phyloP scores from a whole-genome alignment of 92 coral and sea anemone species.

The Heteractis magnifica region DNA sequence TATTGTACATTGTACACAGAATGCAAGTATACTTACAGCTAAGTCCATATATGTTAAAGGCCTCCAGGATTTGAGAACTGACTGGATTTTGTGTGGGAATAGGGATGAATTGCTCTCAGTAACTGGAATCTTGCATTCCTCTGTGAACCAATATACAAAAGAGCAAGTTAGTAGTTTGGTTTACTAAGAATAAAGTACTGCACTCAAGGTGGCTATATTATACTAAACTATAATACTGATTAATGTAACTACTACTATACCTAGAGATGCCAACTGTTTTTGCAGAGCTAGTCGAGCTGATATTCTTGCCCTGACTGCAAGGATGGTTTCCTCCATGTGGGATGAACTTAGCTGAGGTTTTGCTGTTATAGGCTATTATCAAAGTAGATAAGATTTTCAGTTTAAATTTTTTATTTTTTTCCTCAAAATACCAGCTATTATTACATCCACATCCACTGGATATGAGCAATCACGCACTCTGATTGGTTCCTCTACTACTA shows the following conservation, averaged over 20 bases:
- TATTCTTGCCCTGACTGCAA: conserved; percentile 77
- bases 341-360: conserved; percentile 86
- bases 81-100: conserved; percentile 78
- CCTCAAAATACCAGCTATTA: too few species aligned
- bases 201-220: not conserved
- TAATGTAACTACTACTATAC: conserved; percentile 32
- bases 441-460: too few species aligned
- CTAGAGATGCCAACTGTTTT: conserved; percentile 80
- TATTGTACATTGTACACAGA: not conserved
- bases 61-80: conserved; percentile 71
- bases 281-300: conserved; percentile 92
- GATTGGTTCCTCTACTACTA: too few species aligned
- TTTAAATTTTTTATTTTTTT: too few species aligned
- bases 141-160: conserved; percentile 43
- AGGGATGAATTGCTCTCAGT: conserved; percentile 44
- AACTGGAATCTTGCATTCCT: conserved; percentile 59
- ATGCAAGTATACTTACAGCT: conserved; percentile 49
- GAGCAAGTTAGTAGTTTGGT: not conserved
- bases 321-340: conserved; percentile 92
- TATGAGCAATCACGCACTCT: too few species aligned
- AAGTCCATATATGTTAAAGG: conserved; percentile 66
- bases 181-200: not conserved
- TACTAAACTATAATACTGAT: too few species aligned
- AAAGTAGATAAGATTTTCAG: not conserved
- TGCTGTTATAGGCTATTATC: conserved; percentile 61